These are phyloP conservation scores for Psix sp. DNA, from an alignment of 1,140 invertebrate genomes.

Conservation along the genomic window DNA sequence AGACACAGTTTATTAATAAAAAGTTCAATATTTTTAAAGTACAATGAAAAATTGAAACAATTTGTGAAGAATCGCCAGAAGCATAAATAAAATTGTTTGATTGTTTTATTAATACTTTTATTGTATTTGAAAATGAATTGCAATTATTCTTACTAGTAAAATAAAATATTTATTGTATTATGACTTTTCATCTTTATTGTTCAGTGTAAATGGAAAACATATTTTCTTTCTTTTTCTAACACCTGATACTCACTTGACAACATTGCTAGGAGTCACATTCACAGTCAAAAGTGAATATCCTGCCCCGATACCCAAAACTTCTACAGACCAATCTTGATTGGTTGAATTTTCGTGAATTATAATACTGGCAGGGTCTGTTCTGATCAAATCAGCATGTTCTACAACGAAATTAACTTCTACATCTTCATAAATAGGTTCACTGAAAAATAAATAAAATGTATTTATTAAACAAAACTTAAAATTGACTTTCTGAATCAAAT, in stretches of 20 bases:
- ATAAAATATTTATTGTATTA: not conserved
- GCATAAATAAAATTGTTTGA: no score
- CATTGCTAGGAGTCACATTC: constrained; percentile 75
- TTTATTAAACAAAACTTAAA: not conserved
- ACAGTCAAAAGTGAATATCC: constrained; percentile 79
- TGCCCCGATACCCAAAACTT: constrained; percentile 78
- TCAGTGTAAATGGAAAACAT: not conserved
- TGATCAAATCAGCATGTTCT: constrained; percentile 68
- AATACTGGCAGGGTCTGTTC: constrained; percentile 57
- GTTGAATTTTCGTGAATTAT: constrained; percentile 19
- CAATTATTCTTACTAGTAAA: no score
- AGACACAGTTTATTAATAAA: no score
- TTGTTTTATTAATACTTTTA: no score
- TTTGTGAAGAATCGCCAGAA: no score
- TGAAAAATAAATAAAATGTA: constrained; percentile 33
- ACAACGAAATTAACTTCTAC: constrained; percentile 61
- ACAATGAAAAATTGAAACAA: no score
- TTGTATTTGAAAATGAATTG: no score
- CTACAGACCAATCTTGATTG: constrained; percentile 73
- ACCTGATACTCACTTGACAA: constrained; percentile 75
- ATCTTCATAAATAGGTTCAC: constrained; percentile 56
- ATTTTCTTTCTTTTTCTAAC: not conserved
- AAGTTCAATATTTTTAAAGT: no score
- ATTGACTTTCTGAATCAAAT: not conserved
- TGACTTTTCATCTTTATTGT: not conserved